Base-by-base conservation (phyloP, 2,113 vertebrate species). In the Notothenia coriiceps region DNA sequence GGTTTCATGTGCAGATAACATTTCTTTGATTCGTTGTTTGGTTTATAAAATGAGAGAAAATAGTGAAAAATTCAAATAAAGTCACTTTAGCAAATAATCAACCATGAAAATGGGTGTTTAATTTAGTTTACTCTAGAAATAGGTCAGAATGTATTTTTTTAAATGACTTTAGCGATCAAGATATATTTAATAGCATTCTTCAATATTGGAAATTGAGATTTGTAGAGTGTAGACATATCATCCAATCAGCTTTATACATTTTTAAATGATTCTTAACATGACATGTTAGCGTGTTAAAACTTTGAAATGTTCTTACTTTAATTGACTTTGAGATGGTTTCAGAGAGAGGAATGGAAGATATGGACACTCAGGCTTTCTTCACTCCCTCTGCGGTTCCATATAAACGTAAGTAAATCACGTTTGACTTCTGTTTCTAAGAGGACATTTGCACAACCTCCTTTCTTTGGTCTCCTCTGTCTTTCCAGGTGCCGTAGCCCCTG, bases 281-380 rank as follows among this genome's bases (percentile, higher is more conserved):
- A 72, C 6, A 50, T 40, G 13, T 6, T 35, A 43, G 18, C 2
- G 25, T 40, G 2, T 82, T 61, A 47, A 55, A 70, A 64, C 46
- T 22, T 2, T 33, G 69, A 63, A 1, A 40, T 68, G 68, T 65
- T 51, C 2, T 67, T 2, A 35, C 60, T 79, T 73, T n/a, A 40
- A 40, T 7, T 40, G 0, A 11, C 14, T 65, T 51, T 84, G 20
- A 6, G 3, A 22, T 78, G 18, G 12, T 68, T 79, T 40, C 66
- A 91, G 86, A 43, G 35, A 20, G 60, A 79, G 57, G 64, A 14
- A 49, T 88, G n/a, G 89, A 91, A 54, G 76, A 92, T 18, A 76
- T 93, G 86, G 91, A 89, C 10, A 94, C 93, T 18, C 90, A 93
- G 52, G 82, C 68, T 2, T 95, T 93, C 63, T 10, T 72, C 14